These are phyloP conservation scores for Lathronympha strigana DNA, from an alignment of 2,888 invertebrate genomes.

Conservation along the genomic window DNA sequence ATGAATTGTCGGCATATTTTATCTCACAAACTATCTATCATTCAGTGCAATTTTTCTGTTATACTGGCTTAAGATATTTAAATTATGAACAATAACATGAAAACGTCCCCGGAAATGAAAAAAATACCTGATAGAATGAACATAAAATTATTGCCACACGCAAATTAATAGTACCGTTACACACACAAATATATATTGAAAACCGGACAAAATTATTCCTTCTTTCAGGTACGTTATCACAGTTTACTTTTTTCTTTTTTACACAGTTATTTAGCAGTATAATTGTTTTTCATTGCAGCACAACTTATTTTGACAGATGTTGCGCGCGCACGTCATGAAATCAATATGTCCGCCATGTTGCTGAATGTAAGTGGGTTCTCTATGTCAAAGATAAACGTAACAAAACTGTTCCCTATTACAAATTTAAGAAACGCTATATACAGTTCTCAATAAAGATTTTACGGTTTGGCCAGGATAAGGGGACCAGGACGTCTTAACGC, in stretches of 20 bases:
- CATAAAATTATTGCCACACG: background rate
- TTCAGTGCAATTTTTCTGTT: no score
- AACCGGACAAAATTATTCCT: conserved; percentile 22
- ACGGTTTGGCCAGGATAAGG: no score
- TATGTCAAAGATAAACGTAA: background rate
- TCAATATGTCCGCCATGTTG: conserved; percentile 60
- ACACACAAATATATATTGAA: background rate
- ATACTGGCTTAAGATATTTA: no score
- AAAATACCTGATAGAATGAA: background rate
- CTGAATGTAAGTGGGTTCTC: conserved; percentile 17
- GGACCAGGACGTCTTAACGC: no score
- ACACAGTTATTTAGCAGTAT: conserved; percentile 36
- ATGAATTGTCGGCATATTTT: no score
- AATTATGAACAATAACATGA: background rate
- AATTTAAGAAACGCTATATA: background rate
- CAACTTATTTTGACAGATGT: conserved; percentile 63
- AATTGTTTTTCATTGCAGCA: conserved; percentile 45
- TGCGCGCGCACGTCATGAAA: conserved; percentile 69
- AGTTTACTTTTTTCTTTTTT: conserved; percentile 31
- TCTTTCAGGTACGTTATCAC: conserved; percentile 37
- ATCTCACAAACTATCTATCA: no score
- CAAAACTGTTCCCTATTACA: conserved; percentile 24
- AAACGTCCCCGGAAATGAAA: conserved; percentile 1
- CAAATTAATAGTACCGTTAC: background rate
- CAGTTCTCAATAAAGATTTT: no score